Evolutionary conservation across 1,140 invertebrate species (phyloP), one percentile per base, ranked within the genome.

Genomic region (Rhopalosiphum maidis): DNA sequence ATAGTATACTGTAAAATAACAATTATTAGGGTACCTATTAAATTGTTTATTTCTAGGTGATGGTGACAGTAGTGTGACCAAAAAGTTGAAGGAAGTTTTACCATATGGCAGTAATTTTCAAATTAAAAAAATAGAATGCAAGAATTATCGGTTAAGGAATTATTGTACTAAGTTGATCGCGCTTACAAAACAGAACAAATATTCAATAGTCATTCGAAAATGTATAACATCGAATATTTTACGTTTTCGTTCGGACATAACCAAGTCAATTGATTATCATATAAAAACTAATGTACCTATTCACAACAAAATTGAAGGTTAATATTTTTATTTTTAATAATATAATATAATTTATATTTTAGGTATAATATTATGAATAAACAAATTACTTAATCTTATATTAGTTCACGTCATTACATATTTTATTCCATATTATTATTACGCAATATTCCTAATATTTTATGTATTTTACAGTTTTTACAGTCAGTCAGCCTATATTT

Each of bases 121-220:
- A 48, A 48, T 87, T 37, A 87, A 48, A 87, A 87, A 87, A 87
- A 87, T 87, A 48, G 86, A 87, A 48, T 87, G 86, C 18, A 43
- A 30, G 6, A 87, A 87, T 48, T 46, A 87, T 30, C 43, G 51
- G 9, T 35, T 87, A 48, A 48, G 43, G n/a, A 87, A 87, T 87
- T 46, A 87, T 87, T 48, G 43, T 48, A 46, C 43, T 2, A 87
- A 87, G 35, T 87, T 87, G 30, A 48, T 18, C 18, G 86, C 86
- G 11, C 30, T 87, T 25, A 48, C 86, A 25, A 87, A 46, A 87
- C 15, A 25, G 6, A 88, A 46, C 8, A 46, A 87, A 37, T 48
- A 87, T 30, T 43, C 46, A 8, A 87, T 87, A 46, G 23, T 46
- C 21, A 30, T 85, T 23, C n/a, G 82, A 41, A 85, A 85, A 85